Percentiles rank a stretch among this genome's conserved stretches.
phyloP scores from a whole-genome alignment of 2,888 invertebrate species.

The Falcaria lacertinaria region DNA sequence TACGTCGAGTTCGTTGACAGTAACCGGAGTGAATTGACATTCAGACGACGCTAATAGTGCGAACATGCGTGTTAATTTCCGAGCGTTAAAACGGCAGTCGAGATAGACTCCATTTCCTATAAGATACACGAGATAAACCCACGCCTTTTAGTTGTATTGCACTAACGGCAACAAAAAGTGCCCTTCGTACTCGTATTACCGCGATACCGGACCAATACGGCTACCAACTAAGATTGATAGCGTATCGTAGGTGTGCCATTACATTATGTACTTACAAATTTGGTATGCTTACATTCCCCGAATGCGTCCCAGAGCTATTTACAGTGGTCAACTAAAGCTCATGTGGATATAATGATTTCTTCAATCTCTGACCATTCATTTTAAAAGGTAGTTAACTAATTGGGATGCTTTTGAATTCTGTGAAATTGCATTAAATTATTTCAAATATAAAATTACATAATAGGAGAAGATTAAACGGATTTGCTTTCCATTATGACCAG shows the following conservation, averaged over 20 bases:
- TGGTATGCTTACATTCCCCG: constrained; percentile 7
- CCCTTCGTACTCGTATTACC: too few relatives aligned
- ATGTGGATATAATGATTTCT: too few relatives aligned
- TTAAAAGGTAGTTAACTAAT: too few relatives aligned
- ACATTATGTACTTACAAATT: constrained; percentile 13
- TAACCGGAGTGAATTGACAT: constrained; percentile 17
- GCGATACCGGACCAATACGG: constrained; percentile 5
- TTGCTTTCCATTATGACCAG: constrained; percentile 27
- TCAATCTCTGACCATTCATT: too few relatives aligned
- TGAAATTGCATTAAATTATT: too few relatives aligned
- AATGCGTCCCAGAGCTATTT: background rate
- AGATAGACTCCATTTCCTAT: constrained; percentile 47
- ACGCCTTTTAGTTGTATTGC: constrained; percentile 1
- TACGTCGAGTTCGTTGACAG: constrained; percentile 24
- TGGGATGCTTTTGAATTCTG: too few relatives aligned
- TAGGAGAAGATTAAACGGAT: too few relatives aligned
- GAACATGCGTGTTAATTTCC: constrained; percentile 44
- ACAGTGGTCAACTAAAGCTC: background rate
- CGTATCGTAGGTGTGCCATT: constrained; percentile 3
- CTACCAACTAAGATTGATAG: background rate
- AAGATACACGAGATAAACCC: background rate
- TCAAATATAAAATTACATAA: too few relatives aligned
- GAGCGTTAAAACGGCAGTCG: constrained; percentile 42
- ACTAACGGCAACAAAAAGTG: constrained; percentile 36
- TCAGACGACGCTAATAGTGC: constrained; percentile 46